Evolutionary conservation across 2,797 vertebrate genomes (phyloP), one percentile per base, ranked within the genome.

Genomic region (Pipistrellus pygmaeus): DNA sequence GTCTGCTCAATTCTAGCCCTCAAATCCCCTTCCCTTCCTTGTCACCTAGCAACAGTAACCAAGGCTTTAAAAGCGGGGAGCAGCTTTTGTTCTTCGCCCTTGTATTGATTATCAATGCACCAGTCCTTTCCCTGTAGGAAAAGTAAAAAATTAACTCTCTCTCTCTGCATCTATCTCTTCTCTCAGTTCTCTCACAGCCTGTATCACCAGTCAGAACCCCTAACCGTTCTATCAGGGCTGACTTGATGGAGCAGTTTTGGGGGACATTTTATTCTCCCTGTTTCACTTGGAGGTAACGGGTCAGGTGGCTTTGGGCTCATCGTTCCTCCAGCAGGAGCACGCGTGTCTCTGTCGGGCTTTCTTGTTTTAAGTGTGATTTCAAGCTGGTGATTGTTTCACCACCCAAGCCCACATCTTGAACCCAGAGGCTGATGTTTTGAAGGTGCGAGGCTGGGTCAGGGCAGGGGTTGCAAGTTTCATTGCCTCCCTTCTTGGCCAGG

Each of bases 361-460:
- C 75, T 93, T 51, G 30, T 73, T 81, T 83, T 44, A 76, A 73
- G 53, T 72, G 44, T 55, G 46, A 41, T 71, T 92, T 92, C 62
- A 66, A 71, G 80, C 25, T 51, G 55, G 53, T 23, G 6, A 8
- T 64, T 85, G 25, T 85, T 93, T 73, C 27, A 0, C 75, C 7
- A 1, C 55, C 66, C 11, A 5, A 57, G 38, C 32, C 62, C 27
- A 46, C 62, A 60, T 66, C 62, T 71, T 55, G 55, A 38, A 80
- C 41, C 30, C 18, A 6, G 38, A 85, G 48, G 44, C 73, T 21
- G 30, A 27, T 62, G 68, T 88, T 83, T 82, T 38, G 17, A 57
- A 94, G 7, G 18, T 66, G 27, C 18, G 35, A 10, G 68, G 5
- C 35, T 64, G n/a, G 57, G 17, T 68, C 35, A 77, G 41, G 44